phyloP scores from a whole-genome alignment of 1,140 invertebrate species.

The roundworm (Caenorhabditis elegans) region DNA sequence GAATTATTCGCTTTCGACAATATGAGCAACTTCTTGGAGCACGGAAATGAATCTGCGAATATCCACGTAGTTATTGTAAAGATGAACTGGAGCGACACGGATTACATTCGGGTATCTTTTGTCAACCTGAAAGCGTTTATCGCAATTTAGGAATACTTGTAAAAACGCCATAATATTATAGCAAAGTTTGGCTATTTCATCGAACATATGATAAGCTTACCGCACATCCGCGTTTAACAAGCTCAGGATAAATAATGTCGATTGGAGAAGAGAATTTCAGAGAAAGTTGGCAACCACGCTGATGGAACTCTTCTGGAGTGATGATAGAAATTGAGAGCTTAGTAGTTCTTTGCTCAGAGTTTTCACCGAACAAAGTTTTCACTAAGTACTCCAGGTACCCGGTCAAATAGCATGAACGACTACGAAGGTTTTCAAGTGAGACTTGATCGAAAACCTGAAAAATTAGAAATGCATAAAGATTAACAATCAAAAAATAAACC shows the following conservation, averaged over 20 bases:
- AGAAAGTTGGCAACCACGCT: slow-evolving; percentile 72
- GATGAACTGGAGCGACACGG: slow-evolving; percentile 70
- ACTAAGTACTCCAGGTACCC: slow-evolving; percentile 71
- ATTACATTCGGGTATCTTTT: slow-evolving; percentile 70
- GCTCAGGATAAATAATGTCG: slow-evolving; percentile 68
- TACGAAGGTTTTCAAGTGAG: slow-evolving; percentile 67
- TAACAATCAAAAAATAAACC: neutral
- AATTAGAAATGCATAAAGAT: neutral
- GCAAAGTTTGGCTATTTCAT: no score
- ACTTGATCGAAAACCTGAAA: slow-evolving; percentile 36
- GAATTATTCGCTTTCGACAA: neutral
- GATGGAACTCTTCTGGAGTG: slow-evolving; percentile 70
- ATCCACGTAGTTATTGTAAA: slow-evolving; percentile 72
- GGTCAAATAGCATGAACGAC: slow-evolving; percentile 71
- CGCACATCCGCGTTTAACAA: slow-evolving; percentile 70
- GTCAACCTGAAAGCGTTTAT: slow-evolving; percentile 62
- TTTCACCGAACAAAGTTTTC: slow-evolving; percentile 46
- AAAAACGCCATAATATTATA: no score
- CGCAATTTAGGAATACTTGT: neutral
- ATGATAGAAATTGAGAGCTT: slow-evolving; percentile 67
- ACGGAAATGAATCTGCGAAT: slow-evolving; percentile 66
- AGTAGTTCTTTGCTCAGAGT: slow-evolving; percentile 28
- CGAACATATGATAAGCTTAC: slow-evolving; percentile 60
- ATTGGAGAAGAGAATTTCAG: slow-evolving; percentile 68
- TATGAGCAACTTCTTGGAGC: slow-evolving; percentile 25